These are phyloP conservation scores for Bubalus kerabau DNA, from an alignment of 2,113 vertebrate genomes.

Conservation along the genomic window DNA sequence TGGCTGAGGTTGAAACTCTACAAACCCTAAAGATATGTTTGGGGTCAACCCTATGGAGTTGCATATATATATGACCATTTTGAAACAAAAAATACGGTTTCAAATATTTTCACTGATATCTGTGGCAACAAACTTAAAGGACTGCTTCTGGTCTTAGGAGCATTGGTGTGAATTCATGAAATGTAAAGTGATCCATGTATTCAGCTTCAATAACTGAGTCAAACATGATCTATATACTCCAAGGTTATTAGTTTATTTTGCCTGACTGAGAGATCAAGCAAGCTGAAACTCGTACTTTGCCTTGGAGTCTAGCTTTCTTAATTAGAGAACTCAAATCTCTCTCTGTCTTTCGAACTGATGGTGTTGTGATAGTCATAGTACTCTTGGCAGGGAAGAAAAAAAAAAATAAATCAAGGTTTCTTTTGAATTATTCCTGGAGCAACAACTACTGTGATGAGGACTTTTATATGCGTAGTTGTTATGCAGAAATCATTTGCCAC, in stretches of 20 bases:
- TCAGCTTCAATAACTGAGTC: neutral
- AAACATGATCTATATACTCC: neutral
- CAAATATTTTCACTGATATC: neutral
- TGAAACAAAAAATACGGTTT: neutral
- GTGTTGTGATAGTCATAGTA: neutral
- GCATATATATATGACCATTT: neutral
- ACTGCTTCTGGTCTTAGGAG: neutral
- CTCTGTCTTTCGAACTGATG: neutral
- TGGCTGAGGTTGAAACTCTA: neutral
- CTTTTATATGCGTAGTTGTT: neutral
- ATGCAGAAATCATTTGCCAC: neutral
- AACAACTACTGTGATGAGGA: neutral
- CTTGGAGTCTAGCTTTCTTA: neutral
- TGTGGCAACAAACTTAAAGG: neutral
- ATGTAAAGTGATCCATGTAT: neutral
- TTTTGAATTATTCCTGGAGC: neutral
- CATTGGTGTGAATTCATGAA: neutral
- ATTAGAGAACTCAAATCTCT: neutral
- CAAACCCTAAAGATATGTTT: neutral
- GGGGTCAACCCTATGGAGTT: neutral
- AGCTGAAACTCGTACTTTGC: neutral
- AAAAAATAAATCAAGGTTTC: neutral
- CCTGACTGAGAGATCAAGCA: neutral
- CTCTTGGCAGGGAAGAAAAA: neutral
- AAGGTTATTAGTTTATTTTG: neutral